These are phyloP conservation scores for Crax fasciolata DNA, from an alignment of 2,797 vertebrate species.

Conservation along the genomic window DNA sequence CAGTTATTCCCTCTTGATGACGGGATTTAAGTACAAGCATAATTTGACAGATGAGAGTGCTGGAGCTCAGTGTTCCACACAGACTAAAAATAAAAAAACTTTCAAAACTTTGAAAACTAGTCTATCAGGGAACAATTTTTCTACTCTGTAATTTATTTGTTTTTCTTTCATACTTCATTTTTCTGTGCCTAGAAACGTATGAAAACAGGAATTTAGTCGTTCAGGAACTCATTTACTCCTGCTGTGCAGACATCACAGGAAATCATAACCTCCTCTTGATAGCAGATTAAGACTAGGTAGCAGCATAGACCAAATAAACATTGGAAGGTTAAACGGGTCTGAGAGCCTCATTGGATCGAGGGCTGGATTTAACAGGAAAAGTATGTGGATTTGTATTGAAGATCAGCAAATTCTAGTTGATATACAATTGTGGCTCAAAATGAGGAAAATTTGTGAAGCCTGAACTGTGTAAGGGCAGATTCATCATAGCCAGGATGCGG, in stretches of 20 bases:
- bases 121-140: background rate
- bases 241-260: conserved; percentile 11
- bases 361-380: background rate
- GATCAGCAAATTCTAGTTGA: background rate
- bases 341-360: background rate
- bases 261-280: background rate
- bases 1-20: conserved; percentile 47
- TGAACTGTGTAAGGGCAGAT: background rate
- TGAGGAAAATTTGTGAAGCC: background rate
- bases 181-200: background rate
- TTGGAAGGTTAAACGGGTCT: background rate
- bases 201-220: conserved; percentile 14
- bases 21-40: background rate
- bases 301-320: background rate
- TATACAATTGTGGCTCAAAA: background rate
- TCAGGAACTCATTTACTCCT: background rate
- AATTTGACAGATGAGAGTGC: conserved; percentile 51
- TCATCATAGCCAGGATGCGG: background rate
- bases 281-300: background rate
- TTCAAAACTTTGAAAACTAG: conserved; percentile 31
- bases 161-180: background rate
- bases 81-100: background rate
- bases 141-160: conserved; percentile 16
- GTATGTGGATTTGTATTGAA: background rate
- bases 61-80: background rate